Evolutionary conservation across 2,888 invertebrate species (phyloP).

Genomic region (Tiphia femorata): DNA sequence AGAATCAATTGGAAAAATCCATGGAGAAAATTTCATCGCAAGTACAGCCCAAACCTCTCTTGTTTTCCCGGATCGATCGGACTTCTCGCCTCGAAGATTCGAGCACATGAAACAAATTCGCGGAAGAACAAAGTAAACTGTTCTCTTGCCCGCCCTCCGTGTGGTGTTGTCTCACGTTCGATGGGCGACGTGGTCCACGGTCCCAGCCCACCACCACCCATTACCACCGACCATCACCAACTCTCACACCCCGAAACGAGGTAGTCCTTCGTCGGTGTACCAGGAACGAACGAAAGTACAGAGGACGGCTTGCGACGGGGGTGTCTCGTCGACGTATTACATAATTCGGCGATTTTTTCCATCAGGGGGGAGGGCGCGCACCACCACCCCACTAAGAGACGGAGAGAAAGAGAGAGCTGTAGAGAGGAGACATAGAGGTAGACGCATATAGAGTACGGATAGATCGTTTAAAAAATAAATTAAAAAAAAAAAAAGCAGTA

Average conservation of each 20-base stretch:
- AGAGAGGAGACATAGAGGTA: slow-evolving; percentile 21
- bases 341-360: not conserved
- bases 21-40: too few relatives aligned
- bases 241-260: slow-evolving; percentile 3
- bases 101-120: too few relatives aligned
- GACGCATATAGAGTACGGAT: not conserved
- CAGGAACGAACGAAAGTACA: slow-evolving; percentile 23
- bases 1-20: too few relatives aligned
- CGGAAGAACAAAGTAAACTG: too few relatives aligned
- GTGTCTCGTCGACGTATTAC: slow-evolving; percentile 16
- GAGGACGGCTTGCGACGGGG: slow-evolving; percentile 37
- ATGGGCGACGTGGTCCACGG: too few relatives aligned
- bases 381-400: slow-evolving; percentile 30
- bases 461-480: too few relatives aligned
- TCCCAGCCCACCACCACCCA: not conserved
- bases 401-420: slow-evolving; percentile 18
- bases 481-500: slow-evolving; percentile 15
- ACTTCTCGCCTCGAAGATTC: too few relatives aligned
- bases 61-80: too few relatives aligned
- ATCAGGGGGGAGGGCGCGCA: slow-evolving; percentile 16
- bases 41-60: too few relatives aligned
- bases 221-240: not conserved
- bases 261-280: slow-evolving; percentile 7
- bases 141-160: too few relatives aligned
- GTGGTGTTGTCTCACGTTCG: too few relatives aligned